Evolutionary conservation across 2,888 invertebrate species (phyloP).

Genomic region (Dicranocentrus wangi): DNA sequence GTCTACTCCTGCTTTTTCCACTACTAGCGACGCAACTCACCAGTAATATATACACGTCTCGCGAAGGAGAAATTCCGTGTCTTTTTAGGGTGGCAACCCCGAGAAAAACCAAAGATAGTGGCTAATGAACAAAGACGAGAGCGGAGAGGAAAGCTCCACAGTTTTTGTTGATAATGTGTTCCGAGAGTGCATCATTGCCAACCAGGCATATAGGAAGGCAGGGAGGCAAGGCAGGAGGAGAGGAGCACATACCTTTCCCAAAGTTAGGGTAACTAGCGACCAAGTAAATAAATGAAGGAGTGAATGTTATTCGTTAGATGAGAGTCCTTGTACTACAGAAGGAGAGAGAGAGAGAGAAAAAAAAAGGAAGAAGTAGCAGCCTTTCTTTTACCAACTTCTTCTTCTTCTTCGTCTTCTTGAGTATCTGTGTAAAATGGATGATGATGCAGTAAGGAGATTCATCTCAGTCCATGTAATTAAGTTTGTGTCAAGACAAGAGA

Average conservation of each 20-base stretch:
- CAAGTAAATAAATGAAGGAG: slow-evolving; percentile 62
- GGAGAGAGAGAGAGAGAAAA: slow-evolving; percentile 6
- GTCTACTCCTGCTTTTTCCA: neutral
- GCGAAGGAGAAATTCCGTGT: slow-evolving; percentile 49
- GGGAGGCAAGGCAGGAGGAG: too few species aligned
- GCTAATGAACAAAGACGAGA: slow-evolving; percentile 62
- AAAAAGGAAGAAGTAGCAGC: slow-evolving; percentile 25
- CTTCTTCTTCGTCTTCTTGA: too few species aligned
- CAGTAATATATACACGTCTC: slow-evolving; percentile 5
- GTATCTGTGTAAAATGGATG: slow-evolving; percentile 66
- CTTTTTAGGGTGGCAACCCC: slow-evolving; percentile 30
- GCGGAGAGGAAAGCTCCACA: neutral
- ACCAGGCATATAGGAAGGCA: too few species aligned
- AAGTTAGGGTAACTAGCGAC: slow-evolving; percentile 15
- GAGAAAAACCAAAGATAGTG: slow-evolving; percentile 19
- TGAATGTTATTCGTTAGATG: slow-evolving; percentile 44
- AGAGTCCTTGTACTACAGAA: slow-evolving; percentile 22
- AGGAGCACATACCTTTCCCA: slow-evolving; percentile 19
- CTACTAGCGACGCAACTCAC: neutral
- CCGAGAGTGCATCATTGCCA: too few species aligned
- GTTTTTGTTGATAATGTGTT: too few species aligned
- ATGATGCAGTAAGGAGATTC: slow-evolving; percentile 66
- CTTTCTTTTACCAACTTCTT: slow-evolving; percentile 43
- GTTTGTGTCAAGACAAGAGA: slow-evolving; percentile 68
- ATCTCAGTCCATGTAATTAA: slow-evolving; percentile 69